Conservation (phyloP, 2,888 invertebrate species). For the Dynastes maya region DNA sequence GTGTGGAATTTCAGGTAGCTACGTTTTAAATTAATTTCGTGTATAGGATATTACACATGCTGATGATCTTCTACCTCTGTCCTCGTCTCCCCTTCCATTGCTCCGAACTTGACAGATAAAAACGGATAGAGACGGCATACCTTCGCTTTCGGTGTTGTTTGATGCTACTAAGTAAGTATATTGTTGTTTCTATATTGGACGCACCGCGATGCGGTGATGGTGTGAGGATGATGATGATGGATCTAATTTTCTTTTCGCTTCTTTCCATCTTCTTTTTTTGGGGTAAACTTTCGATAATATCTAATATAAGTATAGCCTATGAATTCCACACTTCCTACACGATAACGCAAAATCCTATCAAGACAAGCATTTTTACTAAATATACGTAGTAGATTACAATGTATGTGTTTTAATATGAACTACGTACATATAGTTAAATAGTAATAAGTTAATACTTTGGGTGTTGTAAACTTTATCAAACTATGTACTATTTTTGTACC, state of each 20-base stretch:
- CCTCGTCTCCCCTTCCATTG: background rate
- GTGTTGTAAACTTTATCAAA: too few relatives aligned
- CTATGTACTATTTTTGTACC: too few relatives aligned
- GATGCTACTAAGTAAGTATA: slow-evolving; percentile 41
- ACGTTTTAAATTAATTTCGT: slow-evolving; percentile 49
- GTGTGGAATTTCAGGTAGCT: slow-evolving; percentile 62
- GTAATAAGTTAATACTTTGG: too few relatives aligned
- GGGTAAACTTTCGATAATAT: background rate
- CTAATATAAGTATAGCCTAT: too few relatives aligned
- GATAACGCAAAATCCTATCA: too few relatives aligned
- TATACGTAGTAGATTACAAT: too few relatives aligned
- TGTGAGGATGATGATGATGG: too few relatives aligned
- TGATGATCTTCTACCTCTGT: slow-evolving; percentile 23
- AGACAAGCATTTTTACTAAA: too few relatives aligned
- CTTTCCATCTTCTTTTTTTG: background rate
- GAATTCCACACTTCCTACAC: too few relatives aligned
- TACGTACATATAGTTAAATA: too few relatives aligned
- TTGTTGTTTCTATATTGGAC: slow-evolving; percentile 28
- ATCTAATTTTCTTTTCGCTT: too few relatives aligned
- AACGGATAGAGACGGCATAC: background rate
- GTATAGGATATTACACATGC: slow-evolving; percentile 39
- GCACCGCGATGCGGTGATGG: background rate
- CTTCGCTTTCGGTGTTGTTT: slow-evolving; percentile 34
- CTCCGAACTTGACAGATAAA: background rate
- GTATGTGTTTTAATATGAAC: too few relatives aligned